Conservation (phyloP, 2,888 invertebrate species). For the Lycocerus yunnanus region DNA sequence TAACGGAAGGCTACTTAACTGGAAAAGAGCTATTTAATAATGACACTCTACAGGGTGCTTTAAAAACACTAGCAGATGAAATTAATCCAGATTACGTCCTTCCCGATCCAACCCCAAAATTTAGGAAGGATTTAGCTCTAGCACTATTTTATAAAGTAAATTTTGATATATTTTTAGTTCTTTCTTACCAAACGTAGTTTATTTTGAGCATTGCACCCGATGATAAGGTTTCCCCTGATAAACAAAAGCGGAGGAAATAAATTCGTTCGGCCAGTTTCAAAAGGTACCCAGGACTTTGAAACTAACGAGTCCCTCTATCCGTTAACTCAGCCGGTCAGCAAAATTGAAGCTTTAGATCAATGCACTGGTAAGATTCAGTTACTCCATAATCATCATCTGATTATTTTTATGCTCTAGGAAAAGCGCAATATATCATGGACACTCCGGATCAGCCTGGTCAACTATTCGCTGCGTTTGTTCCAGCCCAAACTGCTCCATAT, state of each 20-base stretch:
- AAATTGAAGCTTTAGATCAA: slow-evolving; percentile 68
- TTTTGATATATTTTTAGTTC: neutral
- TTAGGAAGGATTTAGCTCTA: slow-evolving; percentile 70
- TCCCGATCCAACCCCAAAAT: slow-evolving; percentile 69
- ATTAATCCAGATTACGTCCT: slow-evolving; percentile 65
- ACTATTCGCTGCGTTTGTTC: slow-evolving; percentile 69
- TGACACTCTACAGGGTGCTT: slow-evolving; percentile 53
- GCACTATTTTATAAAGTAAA: slow-evolving; percentile 77
- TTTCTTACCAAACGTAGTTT: slow-evolving; percentile 55
- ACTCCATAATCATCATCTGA: too few species aligned
- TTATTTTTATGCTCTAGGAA: neutral
- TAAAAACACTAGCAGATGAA: slow-evolving; percentile 60
- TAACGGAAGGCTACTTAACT: slow-evolving; percentile 56
- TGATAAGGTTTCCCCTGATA: slow-evolving; percentile 56
- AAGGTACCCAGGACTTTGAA: slow-evolving; percentile 71
- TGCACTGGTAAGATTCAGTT: slow-evolving; percentile 31
- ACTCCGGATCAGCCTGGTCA: slow-evolving; percentile 58
- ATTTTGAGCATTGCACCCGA: slow-evolving; percentile 63
- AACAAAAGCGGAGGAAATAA: slow-evolving; percentile 63
- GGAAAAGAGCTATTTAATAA: slow-evolving; percentile 53
- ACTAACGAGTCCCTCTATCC: slow-evolving; percentile 73
- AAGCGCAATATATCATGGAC: slow-evolving; percentile 68
- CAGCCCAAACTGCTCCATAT: slow-evolving; percentile 48
- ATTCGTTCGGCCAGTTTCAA: slow-evolving; percentile 66
- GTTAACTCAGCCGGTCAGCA: slow-evolving; percentile 72